Evolutionary conservation across 2,797 vertebrate genomes (phyloP).

Genomic region (Ctenochaetus hawaiiensis): DNA sequence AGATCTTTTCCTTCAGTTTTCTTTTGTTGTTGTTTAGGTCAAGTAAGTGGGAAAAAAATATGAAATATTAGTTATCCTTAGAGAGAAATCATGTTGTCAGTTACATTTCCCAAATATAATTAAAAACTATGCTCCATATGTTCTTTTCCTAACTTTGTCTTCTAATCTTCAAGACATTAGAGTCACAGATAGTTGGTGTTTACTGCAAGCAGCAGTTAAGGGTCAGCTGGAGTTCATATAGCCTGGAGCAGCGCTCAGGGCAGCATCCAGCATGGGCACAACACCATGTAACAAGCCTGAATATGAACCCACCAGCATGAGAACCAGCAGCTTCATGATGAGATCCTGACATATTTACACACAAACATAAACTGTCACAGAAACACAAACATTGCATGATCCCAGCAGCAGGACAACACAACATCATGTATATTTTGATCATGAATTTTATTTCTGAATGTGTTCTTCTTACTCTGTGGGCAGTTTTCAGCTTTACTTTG

Average conservation of each 20-base stretch:
- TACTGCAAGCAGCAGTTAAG: conserved; percentile 38
- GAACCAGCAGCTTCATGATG: background rate
- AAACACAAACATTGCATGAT: background rate
- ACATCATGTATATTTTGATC: background rate
- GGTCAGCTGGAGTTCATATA: conserved; percentile 65
- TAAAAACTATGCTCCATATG: background rate
- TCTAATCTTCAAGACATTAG: conserved; percentile 4
- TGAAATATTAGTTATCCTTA: conserved; percentile 16
- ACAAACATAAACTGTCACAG: background rate
- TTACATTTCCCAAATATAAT: background rate
- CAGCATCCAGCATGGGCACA: conserved; percentile 42
- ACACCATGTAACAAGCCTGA: conserved; percentile 44
- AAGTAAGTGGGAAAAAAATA: background rate
- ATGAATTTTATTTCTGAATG: background rate
- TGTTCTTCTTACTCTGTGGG: background rate
- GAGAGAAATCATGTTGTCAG: background rate
- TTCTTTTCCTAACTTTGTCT: background rate
- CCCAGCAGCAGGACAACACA: background rate
- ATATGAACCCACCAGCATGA: conserved; percentile 19
- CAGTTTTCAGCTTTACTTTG: background rate
- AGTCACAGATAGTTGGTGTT: conserved; percentile 4
- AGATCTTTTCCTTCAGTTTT: background rate
- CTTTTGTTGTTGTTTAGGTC: too few species aligned
- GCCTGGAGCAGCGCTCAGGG: conserved; percentile 62
- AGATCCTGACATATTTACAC: background rate